Conservation (phyloP, 92 coral and sea anemone genomes). For the Pocillopora grandis region DNA sequence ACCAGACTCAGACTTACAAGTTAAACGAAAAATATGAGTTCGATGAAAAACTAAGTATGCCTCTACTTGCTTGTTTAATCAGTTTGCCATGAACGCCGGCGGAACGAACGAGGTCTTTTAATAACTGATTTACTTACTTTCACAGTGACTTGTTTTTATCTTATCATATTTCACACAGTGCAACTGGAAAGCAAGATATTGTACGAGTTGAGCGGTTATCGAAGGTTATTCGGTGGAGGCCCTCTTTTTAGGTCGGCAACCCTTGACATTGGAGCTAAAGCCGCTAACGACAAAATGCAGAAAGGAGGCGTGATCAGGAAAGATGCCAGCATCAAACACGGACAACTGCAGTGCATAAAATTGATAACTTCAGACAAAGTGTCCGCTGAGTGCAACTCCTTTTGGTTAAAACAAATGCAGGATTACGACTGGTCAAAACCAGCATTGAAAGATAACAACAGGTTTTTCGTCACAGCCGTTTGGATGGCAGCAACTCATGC, state of each 20-base stretch:
- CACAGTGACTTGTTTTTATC: no score
- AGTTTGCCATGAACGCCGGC: no score
- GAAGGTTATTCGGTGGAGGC: conserved; percentile 11
- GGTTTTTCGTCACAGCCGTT: conserved; percentile 48
- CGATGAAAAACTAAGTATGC: no score
- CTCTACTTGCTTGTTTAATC: no score
- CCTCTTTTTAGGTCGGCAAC: conserved; percentile 17
- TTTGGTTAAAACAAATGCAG: conserved; percentile 40
- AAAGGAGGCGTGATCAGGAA: conserved; percentile 36
- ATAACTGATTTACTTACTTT: not conserved
- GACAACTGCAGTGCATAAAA: conserved; percentile 51
- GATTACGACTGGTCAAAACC: conserved; percentile 61
- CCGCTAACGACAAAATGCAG: conserved; percentile 27
- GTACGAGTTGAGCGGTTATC: not conserved
- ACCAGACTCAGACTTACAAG: no score
- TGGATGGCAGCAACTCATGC: conserved; percentile 44
- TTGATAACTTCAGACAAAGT: conserved; percentile 39
- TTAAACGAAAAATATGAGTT: no score
- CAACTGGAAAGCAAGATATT: conserved; percentile 21
- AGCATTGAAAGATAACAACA: conserved; percentile 41
- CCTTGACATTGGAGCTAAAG: conserved; percentile 39
- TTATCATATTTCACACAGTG: conserved; percentile 6
- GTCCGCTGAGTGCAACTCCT: conserved; percentile 23
- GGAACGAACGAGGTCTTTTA: no score
- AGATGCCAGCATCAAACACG: conserved; percentile 56